Conservation (phyloP, 1,140 invertebrate species). For the Dolichoris vasculosae region DNA sequence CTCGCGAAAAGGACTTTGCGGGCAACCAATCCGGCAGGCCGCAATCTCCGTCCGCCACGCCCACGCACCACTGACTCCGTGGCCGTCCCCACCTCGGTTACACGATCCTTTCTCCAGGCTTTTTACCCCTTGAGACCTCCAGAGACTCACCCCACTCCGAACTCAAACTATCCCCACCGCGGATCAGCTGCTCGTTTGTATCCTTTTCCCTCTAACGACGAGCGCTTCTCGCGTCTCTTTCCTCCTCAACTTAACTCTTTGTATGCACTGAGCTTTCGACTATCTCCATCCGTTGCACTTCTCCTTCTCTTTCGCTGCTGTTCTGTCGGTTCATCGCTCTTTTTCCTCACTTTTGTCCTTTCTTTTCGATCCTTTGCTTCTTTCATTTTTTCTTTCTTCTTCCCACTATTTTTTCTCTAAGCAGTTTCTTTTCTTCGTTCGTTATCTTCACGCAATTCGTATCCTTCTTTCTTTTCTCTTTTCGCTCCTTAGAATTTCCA, state of each 20-base stretch:
- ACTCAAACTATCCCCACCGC: slow-evolving; percentile 43
- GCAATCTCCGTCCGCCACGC: slow-evolving; percentile 69
- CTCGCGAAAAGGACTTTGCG: slow-evolving; percentile 62
- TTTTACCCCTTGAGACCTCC: slow-evolving; percentile 54
- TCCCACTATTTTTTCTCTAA: not conserved
- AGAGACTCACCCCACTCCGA: slow-evolving; percentile 36
- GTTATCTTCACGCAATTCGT: too few species aligned
- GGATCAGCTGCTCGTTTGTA: not conserved
- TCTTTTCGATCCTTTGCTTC: not conserved
- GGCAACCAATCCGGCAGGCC: slow-evolving; percentile 69
- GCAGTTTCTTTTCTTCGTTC: too few species aligned
- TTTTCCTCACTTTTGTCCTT: slow-evolving; percentile 27
- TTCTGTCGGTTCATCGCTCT: slow-evolving; percentile 41
- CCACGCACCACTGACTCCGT: slow-evolving; percentile 69
- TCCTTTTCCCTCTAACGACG: not conserved
- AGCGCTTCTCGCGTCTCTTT: not conserved
- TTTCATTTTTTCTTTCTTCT: not conserved
- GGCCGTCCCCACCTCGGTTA: slow-evolving; percentile 60
- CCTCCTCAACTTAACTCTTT: not conserved
- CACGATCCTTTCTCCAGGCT: slow-evolving; percentile 47
- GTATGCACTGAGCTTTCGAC: slow-evolving; percentile 1
- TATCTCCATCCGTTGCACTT: not conserved
- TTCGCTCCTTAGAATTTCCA: too few species aligned
- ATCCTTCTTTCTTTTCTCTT: too few species aligned
- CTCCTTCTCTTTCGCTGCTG: not conserved